Conservation (phyloP, 1,140 invertebrate species). For the Drosophila ananassae region DNA sequence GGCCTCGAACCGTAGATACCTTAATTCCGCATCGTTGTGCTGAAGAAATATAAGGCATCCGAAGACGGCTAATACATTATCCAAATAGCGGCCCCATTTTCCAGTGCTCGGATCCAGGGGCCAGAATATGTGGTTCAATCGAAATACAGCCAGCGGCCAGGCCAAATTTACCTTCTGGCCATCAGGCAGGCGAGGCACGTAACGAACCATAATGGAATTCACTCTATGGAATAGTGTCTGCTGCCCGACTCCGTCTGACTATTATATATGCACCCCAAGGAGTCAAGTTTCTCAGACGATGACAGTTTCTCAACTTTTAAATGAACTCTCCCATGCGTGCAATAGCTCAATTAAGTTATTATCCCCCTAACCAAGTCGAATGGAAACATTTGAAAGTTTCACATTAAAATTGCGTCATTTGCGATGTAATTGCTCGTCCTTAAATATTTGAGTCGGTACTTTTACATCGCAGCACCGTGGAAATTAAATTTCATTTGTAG, state of each 20-base stretch:
- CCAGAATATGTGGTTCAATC: constrained; percentile 70
- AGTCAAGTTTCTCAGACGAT: constrained; percentile 26
- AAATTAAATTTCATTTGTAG: constrained; percentile 6
- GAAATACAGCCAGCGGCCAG: constrained; percentile 62
- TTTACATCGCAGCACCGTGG: neutral
- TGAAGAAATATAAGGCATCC: constrained; percentile 47
- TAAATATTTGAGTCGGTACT: constrained; percentile 28
- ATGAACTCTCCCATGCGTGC: constrained; percentile 68
- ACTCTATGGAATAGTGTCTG: constrained; percentile 12
- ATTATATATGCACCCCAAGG: constrained; percentile 19
- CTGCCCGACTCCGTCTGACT: neutral
- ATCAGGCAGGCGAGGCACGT: constrained; percentile 62
- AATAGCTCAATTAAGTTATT: constrained; percentile 76
- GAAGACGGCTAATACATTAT: constrained; percentile 29
- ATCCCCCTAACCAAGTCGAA: constrained; percentile 35
- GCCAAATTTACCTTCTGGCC: constrained; percentile 58
- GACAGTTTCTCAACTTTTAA: constrained; percentile 67
- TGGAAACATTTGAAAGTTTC: constrained; percentile 59
- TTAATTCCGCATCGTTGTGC: constrained; percentile 69
- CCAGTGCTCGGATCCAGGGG: constrained; percentile 55
- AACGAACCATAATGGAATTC: constrained; percentile 58
- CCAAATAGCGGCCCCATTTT: constrained; percentile 26
- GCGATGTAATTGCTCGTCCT: constrained; percentile 54
- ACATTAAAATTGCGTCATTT: constrained; percentile 64
- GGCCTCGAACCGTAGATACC: constrained; percentile 54